phyloP scores from a whole-genome alignment of 2,888 invertebrate species.

The Pseudococcus viburni region DNA sequence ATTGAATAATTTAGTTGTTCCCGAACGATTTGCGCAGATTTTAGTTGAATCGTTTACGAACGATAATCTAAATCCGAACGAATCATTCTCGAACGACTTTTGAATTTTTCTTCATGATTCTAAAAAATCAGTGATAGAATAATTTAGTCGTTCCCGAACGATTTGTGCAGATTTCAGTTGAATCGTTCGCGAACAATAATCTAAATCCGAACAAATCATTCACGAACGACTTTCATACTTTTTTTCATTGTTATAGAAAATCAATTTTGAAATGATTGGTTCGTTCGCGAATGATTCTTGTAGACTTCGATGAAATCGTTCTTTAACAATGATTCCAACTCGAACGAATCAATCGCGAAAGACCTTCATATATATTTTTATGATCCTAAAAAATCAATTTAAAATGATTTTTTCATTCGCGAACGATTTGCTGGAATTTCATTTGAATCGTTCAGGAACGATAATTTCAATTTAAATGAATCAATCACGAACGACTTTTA shows the following conservation, averaged over 20 bases:
- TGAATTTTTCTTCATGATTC: not conserved
- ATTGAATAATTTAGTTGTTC: not conserved
- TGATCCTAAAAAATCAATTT: not conserved
- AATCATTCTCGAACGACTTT: not conserved
- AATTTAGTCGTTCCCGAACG: not conserved
- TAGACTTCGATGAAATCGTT: not conserved
- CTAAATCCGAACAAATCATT: not conserved
- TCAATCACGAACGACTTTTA: not conserved
- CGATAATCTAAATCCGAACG: not conserved
- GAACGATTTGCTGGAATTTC: not conserved
- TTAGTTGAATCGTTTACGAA: not conserved
- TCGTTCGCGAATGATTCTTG: not conserved
- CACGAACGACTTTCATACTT: not conserved
- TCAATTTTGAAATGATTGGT: not conserved
- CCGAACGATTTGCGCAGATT: not conserved
- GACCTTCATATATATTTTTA: not conserved
- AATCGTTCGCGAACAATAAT: not conserved
- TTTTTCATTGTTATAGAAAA: not conserved
- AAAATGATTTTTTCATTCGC: not conserved
- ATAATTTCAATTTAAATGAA: too few species aligned
- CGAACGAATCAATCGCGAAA: not conserved
- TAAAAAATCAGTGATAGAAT: not conserved
- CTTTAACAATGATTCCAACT: not conserved
- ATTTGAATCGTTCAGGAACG: not conserved
- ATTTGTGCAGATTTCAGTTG: not conserved